Conservation (phyloP, 2,888 invertebrate genomes). For the Mimachlamys varia region DNA sequence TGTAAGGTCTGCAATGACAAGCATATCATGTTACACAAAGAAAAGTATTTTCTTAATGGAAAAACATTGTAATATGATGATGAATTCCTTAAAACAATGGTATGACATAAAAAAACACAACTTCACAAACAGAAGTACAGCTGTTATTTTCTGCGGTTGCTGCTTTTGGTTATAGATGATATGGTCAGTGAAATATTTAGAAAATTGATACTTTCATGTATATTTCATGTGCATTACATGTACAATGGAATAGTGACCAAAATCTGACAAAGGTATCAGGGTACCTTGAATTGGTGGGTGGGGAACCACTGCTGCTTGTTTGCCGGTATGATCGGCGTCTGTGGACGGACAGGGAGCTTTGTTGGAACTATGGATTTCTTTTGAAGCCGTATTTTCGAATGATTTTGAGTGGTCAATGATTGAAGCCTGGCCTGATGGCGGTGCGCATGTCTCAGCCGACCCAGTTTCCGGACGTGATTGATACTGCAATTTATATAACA, state of each 20-base stretch:
- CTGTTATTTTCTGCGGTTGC: too few relatives aligned
- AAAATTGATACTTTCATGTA: too few relatives aligned
- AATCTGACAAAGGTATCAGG: too few relatives aligned
- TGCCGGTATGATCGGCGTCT: constrained; percentile 37
- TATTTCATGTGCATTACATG: too few relatives aligned
- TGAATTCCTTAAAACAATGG: background rate
- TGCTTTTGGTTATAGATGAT: too few relatives aligned
- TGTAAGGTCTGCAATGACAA: constrained; percentile 49
- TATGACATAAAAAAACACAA: background rate
- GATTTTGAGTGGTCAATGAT: constrained; percentile 35
- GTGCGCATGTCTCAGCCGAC: background rate
- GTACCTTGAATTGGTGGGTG: constrained; percentile 21
- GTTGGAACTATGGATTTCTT: constrained; percentile 37
- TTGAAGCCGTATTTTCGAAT: constrained; percentile 25
- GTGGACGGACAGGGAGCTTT: constrained; percentile 39
- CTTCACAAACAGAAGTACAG: too few relatives aligned
- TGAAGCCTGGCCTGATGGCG: constrained; percentile 29
- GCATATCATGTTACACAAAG: background rate
- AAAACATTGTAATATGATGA: background rate
- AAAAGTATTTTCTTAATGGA: too few relatives aligned
- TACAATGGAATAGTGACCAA: too few relatives aligned
- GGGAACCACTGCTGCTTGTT: background rate
- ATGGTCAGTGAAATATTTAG: too few relatives aligned
- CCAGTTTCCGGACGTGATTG: constrained; percentile 23
- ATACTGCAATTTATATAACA: background rate